Conservation (phyloP, 2,797 vertebrate species). For the Hipposideros larvatus region DNA sequence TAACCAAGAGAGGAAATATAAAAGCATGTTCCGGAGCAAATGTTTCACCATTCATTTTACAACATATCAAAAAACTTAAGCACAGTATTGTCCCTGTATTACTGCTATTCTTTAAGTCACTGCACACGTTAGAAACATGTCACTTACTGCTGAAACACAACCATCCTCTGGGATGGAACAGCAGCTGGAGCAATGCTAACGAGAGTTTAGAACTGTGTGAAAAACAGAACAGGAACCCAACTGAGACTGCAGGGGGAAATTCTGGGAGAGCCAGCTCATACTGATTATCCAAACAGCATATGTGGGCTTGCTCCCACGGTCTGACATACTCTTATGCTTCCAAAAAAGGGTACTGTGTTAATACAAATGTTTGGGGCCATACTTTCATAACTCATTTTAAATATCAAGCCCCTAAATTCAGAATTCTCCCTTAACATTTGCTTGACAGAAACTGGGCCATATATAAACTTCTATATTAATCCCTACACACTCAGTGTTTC, state of each 20-base stretch:
- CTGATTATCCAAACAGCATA: not conserved
- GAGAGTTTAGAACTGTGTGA: conserved; percentile 8
- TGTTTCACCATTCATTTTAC: not conserved
- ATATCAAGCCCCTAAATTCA: not conserved
- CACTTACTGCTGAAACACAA: not conserved
- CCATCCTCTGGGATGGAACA: not conserved
- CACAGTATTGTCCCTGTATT: not conserved
- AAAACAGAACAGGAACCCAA: not conserved
- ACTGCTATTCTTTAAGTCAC: not conserved
- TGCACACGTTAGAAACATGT: not conserved
- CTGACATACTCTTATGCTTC: not conserved
- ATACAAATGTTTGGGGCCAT: not conserved
- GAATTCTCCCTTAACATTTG: not conserved
- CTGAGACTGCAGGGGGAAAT: not conserved
- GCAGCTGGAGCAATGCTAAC: not conserved
- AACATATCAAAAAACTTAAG: not conserved
- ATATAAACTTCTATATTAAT: not conserved
- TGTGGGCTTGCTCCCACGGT: not conserved
- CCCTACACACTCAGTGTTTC: not conserved
- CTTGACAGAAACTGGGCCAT: not conserved
- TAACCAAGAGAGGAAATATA: not conserved
- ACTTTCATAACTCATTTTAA: not conserved
- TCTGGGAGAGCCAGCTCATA: not conserved
- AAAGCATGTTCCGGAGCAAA: not conserved
- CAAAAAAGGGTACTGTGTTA: not conserved